Base-by-base conservation (phyloP, 1,140 invertebrate genomes). In the Cotesia chilonis region DNA sequence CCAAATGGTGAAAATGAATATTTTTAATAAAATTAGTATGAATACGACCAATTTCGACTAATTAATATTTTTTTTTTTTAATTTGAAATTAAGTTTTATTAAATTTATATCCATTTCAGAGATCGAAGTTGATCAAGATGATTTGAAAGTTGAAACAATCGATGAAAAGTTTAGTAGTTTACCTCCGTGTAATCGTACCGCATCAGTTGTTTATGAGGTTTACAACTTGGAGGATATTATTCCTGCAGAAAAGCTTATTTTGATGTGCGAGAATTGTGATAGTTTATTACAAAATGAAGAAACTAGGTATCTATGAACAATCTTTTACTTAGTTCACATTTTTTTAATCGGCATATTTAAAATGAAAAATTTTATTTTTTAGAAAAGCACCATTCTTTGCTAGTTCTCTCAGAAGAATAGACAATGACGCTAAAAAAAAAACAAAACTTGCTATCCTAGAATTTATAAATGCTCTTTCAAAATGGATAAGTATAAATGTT, bases 141-240 rank as follows among this genome's bases (percentile, higher is more conserved):
- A 84, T 54, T 73, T 85, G 1, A 66, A 14, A 7, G 9, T 70
- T 20, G 70, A 69, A 69, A 10, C 65, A 61, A 36, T 68, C 2
- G 76, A 82, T 65, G 78, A 81, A 7, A 76, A 69, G 47, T 66
- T 76, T 17, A 59, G 69, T 9, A 73, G 76, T 20, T 17, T 75
- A 71, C 70, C 85, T 67, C 88, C 88, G 14, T 88, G 88, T 54
- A 88, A 90, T 67, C 84, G 85, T 78, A 76, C 88, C 52, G 88
- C 88, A 9, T 74, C 5, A 14, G 75, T 68, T 52, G 73, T 80
- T 12, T 76, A 81, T 54, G 82, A 88, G 73, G 85, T 89, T 61
- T 90, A 89, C 74, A 78, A 86, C 73, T 10, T 87, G 14, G 60
- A 86, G 59, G 84, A 88, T 70, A 83, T 89, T 63, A 77, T 89